These are phyloP conservation scores for Fragum sueziense DNA, from an alignment of 2,888 invertebrate species.

Conservation along the genomic window DNA sequence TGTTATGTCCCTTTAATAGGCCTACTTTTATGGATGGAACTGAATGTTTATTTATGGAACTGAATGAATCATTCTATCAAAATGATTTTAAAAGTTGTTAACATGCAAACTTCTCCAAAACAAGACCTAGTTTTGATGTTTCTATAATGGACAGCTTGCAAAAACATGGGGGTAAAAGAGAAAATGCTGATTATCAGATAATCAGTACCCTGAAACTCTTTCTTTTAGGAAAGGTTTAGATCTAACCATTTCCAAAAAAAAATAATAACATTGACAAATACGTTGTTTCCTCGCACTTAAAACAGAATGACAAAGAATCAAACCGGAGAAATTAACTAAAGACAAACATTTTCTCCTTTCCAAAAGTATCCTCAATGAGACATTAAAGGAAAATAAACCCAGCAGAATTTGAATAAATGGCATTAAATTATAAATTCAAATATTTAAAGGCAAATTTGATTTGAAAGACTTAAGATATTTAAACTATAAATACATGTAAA, in stretches of 20 bases:
- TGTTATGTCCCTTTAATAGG: no score
- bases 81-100: background rate
- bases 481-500: background rate
- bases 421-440: no score
- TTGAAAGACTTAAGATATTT: background rate
- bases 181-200: background rate
- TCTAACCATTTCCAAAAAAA: background rate
- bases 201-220: background rate
- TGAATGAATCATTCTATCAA: background rate
- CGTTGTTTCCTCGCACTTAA: no score
- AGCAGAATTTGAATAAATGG: no score
- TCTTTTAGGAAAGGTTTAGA: background rate
- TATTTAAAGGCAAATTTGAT: background rate
- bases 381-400: no score
- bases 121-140: background rate
- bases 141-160: background rate
- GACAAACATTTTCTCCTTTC: background rate
- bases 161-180: background rate
- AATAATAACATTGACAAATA: no score
- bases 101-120: background rate
- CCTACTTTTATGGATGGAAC: background rate
- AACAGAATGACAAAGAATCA: no score
- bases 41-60: background rate
- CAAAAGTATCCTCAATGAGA: background rate
- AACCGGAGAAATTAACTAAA: background rate